Evolutionary conservation across 2,888 invertebrate species (phyloP), one percentile per base, ranked within the genome.

Genomic region (Drosophila greeni): DNA sequence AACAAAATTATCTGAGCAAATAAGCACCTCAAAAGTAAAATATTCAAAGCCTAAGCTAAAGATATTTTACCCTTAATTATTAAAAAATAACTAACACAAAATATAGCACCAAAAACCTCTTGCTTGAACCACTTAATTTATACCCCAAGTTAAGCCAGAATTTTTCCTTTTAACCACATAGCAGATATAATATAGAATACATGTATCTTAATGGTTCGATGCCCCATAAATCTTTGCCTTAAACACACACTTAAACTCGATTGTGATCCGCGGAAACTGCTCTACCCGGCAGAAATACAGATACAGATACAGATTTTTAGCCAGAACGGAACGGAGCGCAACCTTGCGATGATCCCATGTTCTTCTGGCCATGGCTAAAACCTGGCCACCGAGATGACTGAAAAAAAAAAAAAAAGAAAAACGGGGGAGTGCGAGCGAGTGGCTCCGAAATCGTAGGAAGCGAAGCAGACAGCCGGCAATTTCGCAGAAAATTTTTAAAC

Each of bases 401-500:
- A 36, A 43, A n/a, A n/a, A n/a, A n/a, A n/a, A n/a, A n/a, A n/a
- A n/a, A n/a, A n/a, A n/a, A n/a, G n/a, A n/a, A n/a, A 61, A 31
- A 36, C 31, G 56, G 34, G 62, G 61, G 24, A 29, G 45, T 29
- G 45, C 29, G 45, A n/a, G n/a, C 20, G 24, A 39, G 43, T 33
- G 43, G 37, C 31, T 16, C 8, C 20, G 37, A 49, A 34, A 57
- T 76, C 76, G 80, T 66, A 76, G 58, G 34, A 31, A 66, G 29
- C 42, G 34, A 65, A 33, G 24, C 67, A 70, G 65, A 51, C 65
- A 58, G 53, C 68, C 24, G 43, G 40, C 60, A 64, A 64, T 73
- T 76, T 75, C 60, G 70, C 57, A 72, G 70, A 80, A 70, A 79
- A 70, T 57, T 64, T 72, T 56, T 24, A 48, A 48, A 49, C 43